These are phyloP conservation scores for Motacilla alba DNA, from an alignment of 2,113 vertebrate species.

Conservation along the genomic window DNA sequence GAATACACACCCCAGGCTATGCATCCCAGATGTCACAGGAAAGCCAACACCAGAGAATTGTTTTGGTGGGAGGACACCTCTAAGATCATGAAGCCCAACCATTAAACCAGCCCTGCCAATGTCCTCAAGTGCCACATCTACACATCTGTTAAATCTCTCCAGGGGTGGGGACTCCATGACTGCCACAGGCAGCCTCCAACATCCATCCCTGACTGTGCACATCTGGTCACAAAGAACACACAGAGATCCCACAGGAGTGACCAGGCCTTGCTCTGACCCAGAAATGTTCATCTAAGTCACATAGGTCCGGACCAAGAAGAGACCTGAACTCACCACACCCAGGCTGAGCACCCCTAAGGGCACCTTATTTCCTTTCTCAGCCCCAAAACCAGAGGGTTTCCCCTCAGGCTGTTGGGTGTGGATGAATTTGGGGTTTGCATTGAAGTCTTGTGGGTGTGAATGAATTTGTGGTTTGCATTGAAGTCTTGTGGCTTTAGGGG, in stretches of 20 bases:
- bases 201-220: rapidly evolving
- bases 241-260: background rate
- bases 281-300: background rate
- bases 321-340: background rate
- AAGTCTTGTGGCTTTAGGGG: background rate
- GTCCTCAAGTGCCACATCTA: background rate
- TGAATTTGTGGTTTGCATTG: background rate
- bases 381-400: background rate
- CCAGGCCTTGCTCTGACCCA: background rate
- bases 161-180: background rate
- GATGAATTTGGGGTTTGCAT: background rate
- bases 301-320: background rate
- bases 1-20: rapidly evolving
- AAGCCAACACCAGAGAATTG: background rate
- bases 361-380: background rate
- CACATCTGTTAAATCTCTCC: background rate
- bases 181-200: background rate
- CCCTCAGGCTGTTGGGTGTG: background rate
- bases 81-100: background rate
- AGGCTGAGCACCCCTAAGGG: background rate
- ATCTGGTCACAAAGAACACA: background rate
- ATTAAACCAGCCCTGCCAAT: background rate
- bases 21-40: background rate
- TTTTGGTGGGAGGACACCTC: background rate
- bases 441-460: background rate